phyloP scores from a whole-genome alignment of 2,113 vertebrate genomes.

The Elgaria multicarinata region DNA sequence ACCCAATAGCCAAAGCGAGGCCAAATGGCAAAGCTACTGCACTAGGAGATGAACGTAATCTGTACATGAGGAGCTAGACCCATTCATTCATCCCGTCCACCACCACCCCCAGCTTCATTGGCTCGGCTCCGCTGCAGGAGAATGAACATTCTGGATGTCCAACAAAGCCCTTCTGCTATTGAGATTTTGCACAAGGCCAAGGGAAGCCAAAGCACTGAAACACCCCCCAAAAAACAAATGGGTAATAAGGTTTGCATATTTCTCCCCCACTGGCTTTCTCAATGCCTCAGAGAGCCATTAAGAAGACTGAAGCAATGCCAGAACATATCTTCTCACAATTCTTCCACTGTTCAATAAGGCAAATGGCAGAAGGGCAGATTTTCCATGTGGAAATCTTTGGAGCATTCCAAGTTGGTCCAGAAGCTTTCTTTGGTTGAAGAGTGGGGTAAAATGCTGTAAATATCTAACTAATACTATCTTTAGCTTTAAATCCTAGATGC shows the following conservation, averaged over 20 bases:
- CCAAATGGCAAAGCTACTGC: neutral
- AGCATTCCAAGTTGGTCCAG: neutral
- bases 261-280: slow-evolving; percentile 29
- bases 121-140: neutral
- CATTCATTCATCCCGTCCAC: neutral
- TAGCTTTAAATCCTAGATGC: neutral
- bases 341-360: slow-evolving; percentile 9
- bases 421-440: no score
- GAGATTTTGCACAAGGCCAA: slow-evolving; percentile 46
- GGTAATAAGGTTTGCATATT: slow-evolving; percentile 19
- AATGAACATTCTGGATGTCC: neutral
- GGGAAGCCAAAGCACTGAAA: slow-evolving; percentile 22
- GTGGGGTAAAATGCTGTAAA: no score
- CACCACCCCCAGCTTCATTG: neutral
- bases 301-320: slow-evolving; percentile 18
- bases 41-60: neutral
- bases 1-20: no score
- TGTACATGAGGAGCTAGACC: neutral
- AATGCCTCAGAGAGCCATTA: slow-evolving; percentile 32
- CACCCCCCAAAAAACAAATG: neutral
- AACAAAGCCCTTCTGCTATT: neutral
- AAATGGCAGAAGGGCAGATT: neutral
- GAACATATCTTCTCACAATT: neutral
- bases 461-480: neutral
- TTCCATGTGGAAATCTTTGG: neutral